These are phyloP conservation scores for Pseudopleuronectes americanus DNA, from an alignment of 2,797 vertebrate species.

Conservation along the genomic window DNA sequence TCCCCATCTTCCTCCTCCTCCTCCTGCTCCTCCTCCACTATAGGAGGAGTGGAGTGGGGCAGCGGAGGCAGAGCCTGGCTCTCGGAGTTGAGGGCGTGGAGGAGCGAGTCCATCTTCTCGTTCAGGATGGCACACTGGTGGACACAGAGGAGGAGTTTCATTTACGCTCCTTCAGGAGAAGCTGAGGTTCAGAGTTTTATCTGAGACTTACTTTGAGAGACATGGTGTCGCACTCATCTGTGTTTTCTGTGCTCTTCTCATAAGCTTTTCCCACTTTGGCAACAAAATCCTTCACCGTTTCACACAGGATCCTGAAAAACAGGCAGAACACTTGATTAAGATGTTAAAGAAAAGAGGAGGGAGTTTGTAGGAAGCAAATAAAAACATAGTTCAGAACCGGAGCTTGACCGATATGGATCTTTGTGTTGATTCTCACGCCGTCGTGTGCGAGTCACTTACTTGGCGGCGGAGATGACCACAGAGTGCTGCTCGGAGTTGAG, in stretches of 20 bases:
- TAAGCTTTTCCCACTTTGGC: conserved; percentile 96
- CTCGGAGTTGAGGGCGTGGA: conserved; percentile 91
- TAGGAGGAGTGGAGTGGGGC: conserved; percentile 82
- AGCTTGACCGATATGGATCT: no score
- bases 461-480: conserved; percentile 95
- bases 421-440: not conserved
- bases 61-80: conserved; percentile 80
- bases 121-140: conserved; percentile 92
- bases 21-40: conserved; percentile 88
- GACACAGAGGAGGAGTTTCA: not conserved
- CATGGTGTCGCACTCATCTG: conserved; percentile 91
- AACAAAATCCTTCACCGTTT: conserved; percentile 98
- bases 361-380: no score
- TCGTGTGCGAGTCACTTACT: conserved; percentile 84
- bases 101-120: conserved; percentile 94
- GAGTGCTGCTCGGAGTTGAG: conserved; percentile 97
- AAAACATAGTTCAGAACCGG: not conserved
- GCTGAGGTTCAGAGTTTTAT: not conserved
- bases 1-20: conserved; percentile 80
- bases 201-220: conserved; percentile 89
- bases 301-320: conserved; percentile 90
- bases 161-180: no score
- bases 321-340: no score
- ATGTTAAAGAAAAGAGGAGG: not conserved
- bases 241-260: conserved; percentile 90